Conservation (phyloP, 2,888 invertebrate genomes). For the Labia minor region DNA sequence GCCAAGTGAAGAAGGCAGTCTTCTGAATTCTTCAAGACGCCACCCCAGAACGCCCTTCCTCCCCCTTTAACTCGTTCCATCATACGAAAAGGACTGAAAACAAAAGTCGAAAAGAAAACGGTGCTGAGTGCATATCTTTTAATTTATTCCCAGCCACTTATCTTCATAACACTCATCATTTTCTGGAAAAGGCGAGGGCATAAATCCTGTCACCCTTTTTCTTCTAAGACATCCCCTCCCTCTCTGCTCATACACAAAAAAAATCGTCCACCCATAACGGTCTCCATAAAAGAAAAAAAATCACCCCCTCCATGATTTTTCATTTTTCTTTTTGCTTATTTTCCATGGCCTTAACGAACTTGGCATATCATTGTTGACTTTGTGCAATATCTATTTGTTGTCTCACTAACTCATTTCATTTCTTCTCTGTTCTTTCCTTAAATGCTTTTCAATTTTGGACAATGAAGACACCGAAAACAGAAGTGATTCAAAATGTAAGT, state of each 20-base stretch:
- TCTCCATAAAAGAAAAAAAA: conserved; percentile 13
- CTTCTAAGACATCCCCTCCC: conserved; percentile 16
- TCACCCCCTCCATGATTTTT: conserved; percentile 5
- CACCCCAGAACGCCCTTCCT: conserved; percentile 18
- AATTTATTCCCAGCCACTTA: conserved; percentile 25
- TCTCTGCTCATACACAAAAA: conserved; percentile 9
- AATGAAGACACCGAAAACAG: conserved; percentile 16
- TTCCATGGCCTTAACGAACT: conserved; percentile 4
- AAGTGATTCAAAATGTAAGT: conserved; percentile 16
- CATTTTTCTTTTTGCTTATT: conserved; percentile 17
- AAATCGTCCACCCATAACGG: conserved; percentile 15
- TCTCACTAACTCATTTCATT: not conserved
- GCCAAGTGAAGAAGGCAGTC: conserved; percentile 21
- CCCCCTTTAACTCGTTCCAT: conserved; percentile 15
- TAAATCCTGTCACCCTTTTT: conserved; percentile 9
- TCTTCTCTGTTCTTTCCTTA: not conserved
- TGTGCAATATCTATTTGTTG: not conserved
- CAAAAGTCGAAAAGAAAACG: conserved; percentile 16
- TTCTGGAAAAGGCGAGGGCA: not conserved
- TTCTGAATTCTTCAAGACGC: not conserved
- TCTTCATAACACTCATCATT: conserved; percentile 24
- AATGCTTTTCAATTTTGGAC: not conserved
- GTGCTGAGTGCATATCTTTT: conserved; percentile 24
- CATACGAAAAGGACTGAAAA: conserved; percentile 17
- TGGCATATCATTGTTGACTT: not conserved